Base-by-base conservation (phyloP, 2,797 vertebrate genomes). In the Platalea minor region DNA sequence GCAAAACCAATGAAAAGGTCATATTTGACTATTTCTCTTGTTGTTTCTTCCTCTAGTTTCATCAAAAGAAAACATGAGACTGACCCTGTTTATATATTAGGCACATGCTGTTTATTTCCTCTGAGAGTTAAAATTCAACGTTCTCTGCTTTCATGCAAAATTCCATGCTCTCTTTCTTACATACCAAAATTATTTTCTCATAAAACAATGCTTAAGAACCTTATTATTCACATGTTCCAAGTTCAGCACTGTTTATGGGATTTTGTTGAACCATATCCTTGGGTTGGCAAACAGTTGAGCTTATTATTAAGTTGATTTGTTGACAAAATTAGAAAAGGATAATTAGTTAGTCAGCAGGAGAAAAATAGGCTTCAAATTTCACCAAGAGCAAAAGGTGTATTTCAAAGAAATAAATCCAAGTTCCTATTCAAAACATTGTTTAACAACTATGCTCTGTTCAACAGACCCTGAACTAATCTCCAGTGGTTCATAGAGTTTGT, bases 251-350 rank as follows among this genome's bases (percentile, higher is more conserved):
- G 31, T 76, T 89, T 84, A 91, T 76, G 35, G 68, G 33, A 46
- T 14, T 63, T 45, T 37, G 51, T 70, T 54, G 37, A 90, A 70
- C 24, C 13, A 60, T 8, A 33, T 48, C 8, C 28, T 88, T 48
- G 33, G 6, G 67, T 84, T 82, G 35, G 19, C 35, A 65, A 89
- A 65, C 9, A 77, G 2, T 8, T 64, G 73, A 45, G 11, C 17
- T 19, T 77, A 41, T 85, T 87, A 83, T 50, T 81, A 65, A 31
- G 33, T 21, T 88, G 48, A 72, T 74, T 83, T 95, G 8, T 72
- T 80, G 67, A 64, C 31, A 81, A 94, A 96, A 93, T 86, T 82
- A 67, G n/a, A 77, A 89, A 87, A 88, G 26, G 20, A 46, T 69
- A 85, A 85, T 59, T 88, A 82, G n/a, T 10, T 33, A 74, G 37